These are phyloP conservation scores for Trichonephila clavipes DNA, from an alignment of 1,140 invertebrate species.

Conservation along the genomic window DNA sequence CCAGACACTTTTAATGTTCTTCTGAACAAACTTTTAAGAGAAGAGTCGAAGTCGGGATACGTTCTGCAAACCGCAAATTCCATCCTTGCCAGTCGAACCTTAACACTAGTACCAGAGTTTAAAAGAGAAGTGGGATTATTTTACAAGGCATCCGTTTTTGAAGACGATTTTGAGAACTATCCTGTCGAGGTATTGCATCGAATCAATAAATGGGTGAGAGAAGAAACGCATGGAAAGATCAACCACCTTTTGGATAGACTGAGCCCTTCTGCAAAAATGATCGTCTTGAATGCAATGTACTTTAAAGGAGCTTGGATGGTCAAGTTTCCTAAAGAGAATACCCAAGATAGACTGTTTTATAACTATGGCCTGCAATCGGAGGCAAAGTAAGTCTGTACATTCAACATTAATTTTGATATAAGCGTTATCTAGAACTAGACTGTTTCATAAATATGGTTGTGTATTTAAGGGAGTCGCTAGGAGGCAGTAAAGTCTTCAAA, in stretches of 20 bases:
- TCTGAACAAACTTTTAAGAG: not conserved
- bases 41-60: not conserved
- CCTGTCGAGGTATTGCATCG: not conserved
- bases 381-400: not conserved
- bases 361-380: conserved; percentile 82
- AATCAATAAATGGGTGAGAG: conserved; percentile 77
- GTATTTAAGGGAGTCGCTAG: too few relatives aligned
- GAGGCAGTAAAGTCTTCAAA: too few relatives aligned
- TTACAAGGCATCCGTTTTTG: not conserved
- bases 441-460: too few relatives aligned
- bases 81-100: not conserved
- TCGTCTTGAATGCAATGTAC: conserved; percentile 80
- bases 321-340: conserved; percentile 73
- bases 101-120: not conserved
- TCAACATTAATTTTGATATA: too few relatives aligned
- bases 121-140: not conserved
- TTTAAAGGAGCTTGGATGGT: conserved; percentile 79
- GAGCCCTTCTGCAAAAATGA: conserved; percentile 69
- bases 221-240: conserved; percentile 78
- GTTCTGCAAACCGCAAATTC: not conserved
- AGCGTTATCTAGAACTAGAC: too few relatives aligned
- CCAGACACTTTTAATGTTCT: not conserved
- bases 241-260: conserved; percentile 77
- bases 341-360: conserved; percentile 73
- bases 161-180: conserved; percentile 66